Evolutionary conservation across 2,888 invertebrate genomes (phyloP).

Genomic region (Caenorhabditis sulstoni): DNA sequence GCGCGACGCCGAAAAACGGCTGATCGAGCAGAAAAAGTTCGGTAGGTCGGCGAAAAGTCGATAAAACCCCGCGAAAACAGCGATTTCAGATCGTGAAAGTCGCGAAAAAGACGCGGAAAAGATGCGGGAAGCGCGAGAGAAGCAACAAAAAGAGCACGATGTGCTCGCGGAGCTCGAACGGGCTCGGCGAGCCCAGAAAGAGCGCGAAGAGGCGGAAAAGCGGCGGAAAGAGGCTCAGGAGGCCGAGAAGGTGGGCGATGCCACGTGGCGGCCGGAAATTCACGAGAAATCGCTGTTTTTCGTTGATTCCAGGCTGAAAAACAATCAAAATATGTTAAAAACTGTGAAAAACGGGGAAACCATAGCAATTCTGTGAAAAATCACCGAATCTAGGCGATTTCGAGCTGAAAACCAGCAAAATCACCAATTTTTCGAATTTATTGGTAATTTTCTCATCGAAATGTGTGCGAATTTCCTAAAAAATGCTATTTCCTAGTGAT

Average conservation of each 20-base stretch:
- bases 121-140: slow-evolving; percentile 23
- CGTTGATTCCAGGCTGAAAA: too few species aligned
- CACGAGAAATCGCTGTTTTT: too few species aligned
- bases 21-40: slow-evolving; percentile 16
- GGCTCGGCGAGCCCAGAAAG: slow-evolving; percentile 20
- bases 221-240: slow-evolving; percentile 11
- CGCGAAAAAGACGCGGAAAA: slow-evolving; percentile 13
- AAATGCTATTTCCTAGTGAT: too few species aligned
- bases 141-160: slow-evolving; percentile 43
- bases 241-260: slow-evolving; percentile 8
- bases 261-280: too few species aligned
- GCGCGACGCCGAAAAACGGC: slow-evolving; percentile 1
- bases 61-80: background rate
- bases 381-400: too few species aligned
- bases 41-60: slow-evolving; percentile 14
- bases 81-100: slow-evolving; percentile 15
- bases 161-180: slow-evolving; percentile 15
- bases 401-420: too few species aligned
- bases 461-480: too few species aligned
- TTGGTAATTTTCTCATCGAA: too few species aligned
- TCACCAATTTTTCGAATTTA: too few species aligned
- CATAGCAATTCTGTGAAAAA: too few species aligned
- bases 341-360: too few species aligned
- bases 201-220: slow-evolving; percentile 17
- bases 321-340: too few species aligned